Evolutionary conservation across 2,888 invertebrate genomes (phyloP).

Genomic region (Drosophila mercatorum): DNA sequence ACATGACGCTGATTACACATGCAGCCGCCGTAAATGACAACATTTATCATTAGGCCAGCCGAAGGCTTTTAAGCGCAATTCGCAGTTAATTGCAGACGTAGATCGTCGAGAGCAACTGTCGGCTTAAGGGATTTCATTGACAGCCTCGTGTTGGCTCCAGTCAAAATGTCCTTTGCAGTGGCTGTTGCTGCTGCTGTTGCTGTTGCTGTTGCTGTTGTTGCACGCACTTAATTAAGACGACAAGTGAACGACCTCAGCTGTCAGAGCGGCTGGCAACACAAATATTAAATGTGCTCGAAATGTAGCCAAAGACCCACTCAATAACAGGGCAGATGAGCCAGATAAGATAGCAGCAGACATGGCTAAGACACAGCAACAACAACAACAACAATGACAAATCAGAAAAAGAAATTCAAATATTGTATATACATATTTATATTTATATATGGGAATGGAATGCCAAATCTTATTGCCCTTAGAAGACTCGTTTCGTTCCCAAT

Average conservation of each 20-base stretch:
- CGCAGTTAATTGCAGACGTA: conserved; percentile 57
- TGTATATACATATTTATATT: not conserved
- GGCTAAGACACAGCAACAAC: not conserved
- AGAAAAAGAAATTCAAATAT: conserved; percentile 5
- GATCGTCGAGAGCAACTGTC: conserved; percentile 55
- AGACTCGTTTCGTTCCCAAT: conserved; percentile 27
- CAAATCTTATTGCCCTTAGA: not conserved
- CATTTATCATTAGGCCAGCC: conserved; percentile 59
- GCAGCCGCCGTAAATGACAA: conserved; percentile 55
- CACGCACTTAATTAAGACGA: conserved; percentile 78
- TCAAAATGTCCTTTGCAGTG: conserved; percentile 72
- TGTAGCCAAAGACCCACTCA: conserved; percentile 9
- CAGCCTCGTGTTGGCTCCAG: conserved; percentile 63
- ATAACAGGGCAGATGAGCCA: conserved; percentile 2
- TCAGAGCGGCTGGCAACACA: conserved; percentile 53
- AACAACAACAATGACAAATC: conserved; percentile 5
- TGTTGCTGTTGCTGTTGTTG: conserved; percentile 46
- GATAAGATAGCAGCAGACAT: conserved; percentile 4
- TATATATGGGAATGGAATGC: conserved; percentile 18
- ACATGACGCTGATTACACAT: conserved; percentile 68
- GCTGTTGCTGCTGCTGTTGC: conserved; percentile 45
- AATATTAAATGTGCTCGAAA: conserved; percentile 58
- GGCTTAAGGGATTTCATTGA: conserved; percentile 74
- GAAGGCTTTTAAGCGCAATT: conserved; percentile 16
- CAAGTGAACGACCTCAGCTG: conserved; percentile 77